Percentiles rank a stretch among this genome's conserved stretches.
Conservation (phyloP, 1,140 invertebrate species). For the Leguminivora glycinivorella region DNA sequence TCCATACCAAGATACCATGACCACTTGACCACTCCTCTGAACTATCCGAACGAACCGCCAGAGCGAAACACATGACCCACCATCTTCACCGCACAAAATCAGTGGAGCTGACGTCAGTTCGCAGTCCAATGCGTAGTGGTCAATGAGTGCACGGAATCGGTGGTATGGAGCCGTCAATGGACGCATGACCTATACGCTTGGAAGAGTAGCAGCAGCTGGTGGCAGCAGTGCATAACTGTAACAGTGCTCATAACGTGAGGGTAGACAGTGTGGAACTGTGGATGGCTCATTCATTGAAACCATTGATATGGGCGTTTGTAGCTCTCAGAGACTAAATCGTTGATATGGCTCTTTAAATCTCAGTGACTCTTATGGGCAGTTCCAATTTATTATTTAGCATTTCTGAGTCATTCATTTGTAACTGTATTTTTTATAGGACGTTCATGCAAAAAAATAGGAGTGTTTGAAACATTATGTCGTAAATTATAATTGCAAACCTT, state of each 20-base stretch:
- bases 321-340: no score
- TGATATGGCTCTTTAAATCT: no score
- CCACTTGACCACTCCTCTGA: background rate
- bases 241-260: background rate
- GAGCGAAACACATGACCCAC: constrained; percentile 11
- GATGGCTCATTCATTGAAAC: no score
- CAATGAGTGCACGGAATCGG: background rate
- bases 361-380: no score
- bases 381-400: no score
- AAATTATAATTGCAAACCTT: no score
- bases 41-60: background rate
- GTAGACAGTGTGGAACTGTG: background rate
- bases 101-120: constrained; percentile 16
- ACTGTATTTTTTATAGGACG: no score
- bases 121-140: constrained; percentile 4
- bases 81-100: background rate
- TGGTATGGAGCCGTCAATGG: background rate
- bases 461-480: no score
- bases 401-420: no score
- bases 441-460: no score
- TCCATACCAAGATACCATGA: background rate
- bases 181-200: constrained; percentile 22
- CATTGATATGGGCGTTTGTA: no score
- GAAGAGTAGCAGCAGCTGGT: constrained; percentile 12
- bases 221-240: constrained; percentile 25